phyloP scores from a whole-genome alignment of 1,140 invertebrate genomes.

The Drosophila teissieri region DNA sequence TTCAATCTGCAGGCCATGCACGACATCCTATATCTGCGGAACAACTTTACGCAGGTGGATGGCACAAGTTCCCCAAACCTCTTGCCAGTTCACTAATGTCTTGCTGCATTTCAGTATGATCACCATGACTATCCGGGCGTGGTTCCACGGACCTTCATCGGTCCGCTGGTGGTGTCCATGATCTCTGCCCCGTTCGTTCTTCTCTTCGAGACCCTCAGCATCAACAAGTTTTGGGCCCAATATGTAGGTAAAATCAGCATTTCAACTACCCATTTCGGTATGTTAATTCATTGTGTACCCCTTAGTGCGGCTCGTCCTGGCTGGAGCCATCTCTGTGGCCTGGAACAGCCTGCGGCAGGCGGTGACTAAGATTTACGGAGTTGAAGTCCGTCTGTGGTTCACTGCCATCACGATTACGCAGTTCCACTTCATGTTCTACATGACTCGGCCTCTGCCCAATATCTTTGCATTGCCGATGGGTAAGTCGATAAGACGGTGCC shows the following conservation, averaged over 20 bases:
- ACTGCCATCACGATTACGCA: constrained; percentile 94
- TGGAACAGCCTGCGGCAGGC: constrained; percentile 90
- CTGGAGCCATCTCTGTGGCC: constrained; percentile 89
- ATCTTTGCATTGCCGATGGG: constrained; percentile 96
- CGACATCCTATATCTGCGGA: constrained; percentile 95
- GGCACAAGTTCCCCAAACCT: not conserved
- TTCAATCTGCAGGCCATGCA: constrained; percentile 99
- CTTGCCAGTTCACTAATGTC: not conserved
- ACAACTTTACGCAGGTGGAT: constrained; percentile 92
- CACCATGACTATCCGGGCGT: constrained; percentile 99
- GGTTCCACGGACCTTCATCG: constrained; percentile 98
- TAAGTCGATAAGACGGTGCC: constrained; percentile 81
- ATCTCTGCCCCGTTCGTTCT: constrained; percentile 91
- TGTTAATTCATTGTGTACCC: constrained; percentile 54
- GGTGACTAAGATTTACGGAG: constrained; percentile 91
- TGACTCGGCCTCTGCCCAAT: constrained; percentile 97
- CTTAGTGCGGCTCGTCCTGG: constrained; percentile 93
- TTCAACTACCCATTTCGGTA: not conserved
- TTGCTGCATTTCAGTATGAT: constrained; percentile 93
- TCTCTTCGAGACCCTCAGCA: constrained; percentile 88
- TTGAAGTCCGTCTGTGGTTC: constrained; percentile 92
- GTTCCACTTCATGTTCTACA: constrained; percentile 99
- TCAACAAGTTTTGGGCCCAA: constrained; percentile 95
- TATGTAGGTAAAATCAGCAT: constrained; percentile 91
- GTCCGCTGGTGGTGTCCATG: constrained; percentile 93